These are phyloP conservation scores for Mesochorus sp. DNA, from an alignment of 2,888 invertebrate genomes.

Conservation along the genomic window DNA sequence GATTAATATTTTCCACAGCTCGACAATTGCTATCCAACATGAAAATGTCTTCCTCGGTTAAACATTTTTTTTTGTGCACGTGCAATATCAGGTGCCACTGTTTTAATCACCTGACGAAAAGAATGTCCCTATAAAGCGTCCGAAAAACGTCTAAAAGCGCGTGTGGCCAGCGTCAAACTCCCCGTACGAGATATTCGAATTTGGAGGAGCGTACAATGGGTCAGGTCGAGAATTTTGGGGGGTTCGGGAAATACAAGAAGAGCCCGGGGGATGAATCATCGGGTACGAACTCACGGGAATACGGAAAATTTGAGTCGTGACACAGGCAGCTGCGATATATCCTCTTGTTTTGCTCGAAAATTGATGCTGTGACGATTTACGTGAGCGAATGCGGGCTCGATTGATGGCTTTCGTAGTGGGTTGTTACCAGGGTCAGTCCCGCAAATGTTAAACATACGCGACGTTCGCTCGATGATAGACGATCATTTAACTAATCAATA, in stretches of 20 bases:
- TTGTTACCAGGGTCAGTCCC: constrained; percentile 71
- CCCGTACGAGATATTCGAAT: constrained; percentile 44
- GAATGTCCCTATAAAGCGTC: constrained; percentile 3
- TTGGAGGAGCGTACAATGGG: constrained; percentile 19
- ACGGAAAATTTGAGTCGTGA: constrained; percentile 38
- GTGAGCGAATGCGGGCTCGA: constrained; percentile 75
- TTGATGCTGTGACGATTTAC: constrained; percentile 51
- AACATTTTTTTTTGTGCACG: neutral
- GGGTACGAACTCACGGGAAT: constrained; percentile 11
- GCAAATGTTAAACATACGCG: neutral
- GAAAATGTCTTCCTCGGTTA: no score
- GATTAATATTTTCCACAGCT: no score
- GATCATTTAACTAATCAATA: neutral
- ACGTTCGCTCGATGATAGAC: no score
- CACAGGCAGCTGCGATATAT: constrained; percentile 67
- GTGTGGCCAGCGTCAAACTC: constrained; percentile 38
- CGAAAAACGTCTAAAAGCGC: neutral
- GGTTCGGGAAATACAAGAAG: constrained; percentile 31
- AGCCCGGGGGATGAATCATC: constrained; percentile 43
- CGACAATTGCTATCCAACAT: no score
- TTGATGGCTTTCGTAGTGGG: constrained; percentile 73
- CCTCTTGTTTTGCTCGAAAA: constrained; percentile 43
- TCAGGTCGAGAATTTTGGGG: constrained; percentile 42
- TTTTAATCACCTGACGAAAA: constrained; percentile 64
- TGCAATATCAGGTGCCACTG: constrained; percentile 58